Evolutionary conservation across 2,797 vertebrate genomes (phyloP), one percentile per base, ranked within the genome.

Genomic region (Rousettus madagascariensis): DNA sequence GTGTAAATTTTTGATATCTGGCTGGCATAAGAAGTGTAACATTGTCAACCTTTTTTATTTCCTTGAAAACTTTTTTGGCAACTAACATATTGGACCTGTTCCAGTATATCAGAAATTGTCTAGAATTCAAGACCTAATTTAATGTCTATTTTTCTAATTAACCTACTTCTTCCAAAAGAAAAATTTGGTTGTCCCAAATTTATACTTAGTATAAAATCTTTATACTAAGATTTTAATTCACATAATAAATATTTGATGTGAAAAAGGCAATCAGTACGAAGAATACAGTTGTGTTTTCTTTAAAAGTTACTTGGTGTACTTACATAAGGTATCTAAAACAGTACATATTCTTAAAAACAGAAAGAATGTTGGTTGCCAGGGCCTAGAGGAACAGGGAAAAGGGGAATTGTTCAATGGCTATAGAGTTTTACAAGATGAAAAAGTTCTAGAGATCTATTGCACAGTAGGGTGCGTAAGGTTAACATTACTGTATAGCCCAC

Each of bases 21-120:
- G 33, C 30, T 97, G 90, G 57, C 90, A 65, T 57, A 33, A 33
- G 33, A 89, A 83, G n/a, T 95, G 28, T 86, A 65, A 63, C 77
- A 71, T 53, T 57, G 26, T 74, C 22, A 79, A 9, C 36, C 20
- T 74, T 94, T 97, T 96, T 96, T 51, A 96, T 97, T 97, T 97
- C 94, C 78, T 97, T 96, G 95, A 97, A 97, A 95, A 91, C 65
- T 30, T 93, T 95, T 95, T 97, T 97, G 96, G 96, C 97, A 94
- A 43, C 46, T 94, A 88, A 74, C 33, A 30, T 65, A 86, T n/a
- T 97, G 74, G 84, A 90, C 33, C 55, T 94, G 74, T 91, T 95
- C 94, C 88, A 89, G 71, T 71, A 93, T 2, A 38, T 75, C 9
- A 95, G 43, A 91, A 96, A 75, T 85, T 96, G 55, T 91, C 84